Evolutionary conservation across 1,140 invertebrate species (phyloP), one percentile per base, ranked within the genome.

Genomic region (Cydia pomonella): DNA sequence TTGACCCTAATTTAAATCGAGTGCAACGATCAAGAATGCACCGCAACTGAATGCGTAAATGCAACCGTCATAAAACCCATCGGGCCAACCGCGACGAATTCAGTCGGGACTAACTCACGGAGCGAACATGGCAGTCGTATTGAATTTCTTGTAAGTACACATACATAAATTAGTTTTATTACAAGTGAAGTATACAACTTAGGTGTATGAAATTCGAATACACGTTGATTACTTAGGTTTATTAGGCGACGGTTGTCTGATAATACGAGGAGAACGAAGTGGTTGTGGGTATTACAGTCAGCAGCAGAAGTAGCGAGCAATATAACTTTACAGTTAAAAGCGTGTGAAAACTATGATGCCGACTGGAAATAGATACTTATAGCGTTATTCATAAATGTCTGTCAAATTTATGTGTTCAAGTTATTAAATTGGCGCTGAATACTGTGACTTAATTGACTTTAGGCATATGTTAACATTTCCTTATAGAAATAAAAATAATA

Each of bases 91-190:
- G 53, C 53, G 53, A 59, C 53, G 53, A 59, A 59, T 59, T 59
- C 53, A 59, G 21, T 59, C 53, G 53, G 53, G 53, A 59, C 53
- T 21, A 59, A 59, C 53, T 23, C 21, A 21, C 53, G 53, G 53
- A 23, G 53, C 53, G n/a, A 59, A 59, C 53, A 59, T 59, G 53
- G 53, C 53, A 59, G 53, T 59, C 53, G 53, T 59, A 23, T 59
- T 59, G 9, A 59, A 59, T 59, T 1, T 59, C 53, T 23, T 59
- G 53, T 59, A 9, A 59, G 53, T 59, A 59, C 53, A 59, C 7
- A n/a, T 59, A 12, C 16, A 21, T 59, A 59, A 23, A n/a, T 2
- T 59, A 23, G 6, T 5, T 50, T 50, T 50, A 50, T 50, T 50
- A 50, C 6, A 44, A 44, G 38, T 41, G 2, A 41, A 41, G 7